Percentiles rank a stretch among this genome's conserved stretches.
These are phyloP conservation scores for Oryzias dopingdopingensis DNA, from an alignment of 2,797 vertebrate genomes.

Conservation along the genomic window DNA sequence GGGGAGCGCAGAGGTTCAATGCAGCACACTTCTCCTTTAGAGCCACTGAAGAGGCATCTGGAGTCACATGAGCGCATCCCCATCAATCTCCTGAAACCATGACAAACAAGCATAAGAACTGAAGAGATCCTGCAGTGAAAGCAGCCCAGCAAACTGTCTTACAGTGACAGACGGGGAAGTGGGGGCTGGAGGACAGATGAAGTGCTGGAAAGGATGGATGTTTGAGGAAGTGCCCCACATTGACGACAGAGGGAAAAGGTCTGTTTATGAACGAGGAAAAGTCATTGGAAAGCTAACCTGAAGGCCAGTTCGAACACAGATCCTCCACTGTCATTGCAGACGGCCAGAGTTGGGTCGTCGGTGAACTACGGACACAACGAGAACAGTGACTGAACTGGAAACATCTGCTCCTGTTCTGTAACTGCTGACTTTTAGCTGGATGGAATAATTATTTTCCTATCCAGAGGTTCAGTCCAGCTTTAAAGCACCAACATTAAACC, in stretches of 20 bases:
- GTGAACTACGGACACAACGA: conserved; percentile 82
- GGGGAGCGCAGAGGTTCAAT: conserved; percentile 90
- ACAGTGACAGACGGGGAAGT: too few relatives aligned
- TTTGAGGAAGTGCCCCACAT: neutral
- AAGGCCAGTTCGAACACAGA: conserved; percentile 96
- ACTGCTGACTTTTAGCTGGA: too few relatives aligned
- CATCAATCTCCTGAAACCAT: conserved; percentile 87
- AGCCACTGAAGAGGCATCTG: conserved; percentile 95
- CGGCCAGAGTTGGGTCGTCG: conserved; percentile 92
- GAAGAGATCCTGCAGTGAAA: too few relatives aligned
- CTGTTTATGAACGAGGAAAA: neutral
- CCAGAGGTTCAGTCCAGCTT: too few relatives aligned
- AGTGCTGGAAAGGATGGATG: neutral
- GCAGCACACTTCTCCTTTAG: conserved; percentile 96
- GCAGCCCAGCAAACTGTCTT: too few relatives aligned
- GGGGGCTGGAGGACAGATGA: too few relatives aligned
- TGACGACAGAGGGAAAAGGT: neutral
- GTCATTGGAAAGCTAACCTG: conserved; percentile 79
- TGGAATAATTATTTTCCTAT: too few relatives aligned
- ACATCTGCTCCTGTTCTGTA: too few relatives aligned
- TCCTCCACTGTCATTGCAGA: conserved; percentile 97
- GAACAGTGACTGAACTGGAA: neutral
- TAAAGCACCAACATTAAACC: too few relatives aligned
- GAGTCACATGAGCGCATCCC: conserved; percentile 96
- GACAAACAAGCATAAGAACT: neutral